Percentiles rank a stretch among this genome's conserved stretches.
These are phyloP conservation scores for Neodiprion lecontei DNA, from an alignment of 1,140 invertebrate genomes.

Conservation along the genomic window DNA sequence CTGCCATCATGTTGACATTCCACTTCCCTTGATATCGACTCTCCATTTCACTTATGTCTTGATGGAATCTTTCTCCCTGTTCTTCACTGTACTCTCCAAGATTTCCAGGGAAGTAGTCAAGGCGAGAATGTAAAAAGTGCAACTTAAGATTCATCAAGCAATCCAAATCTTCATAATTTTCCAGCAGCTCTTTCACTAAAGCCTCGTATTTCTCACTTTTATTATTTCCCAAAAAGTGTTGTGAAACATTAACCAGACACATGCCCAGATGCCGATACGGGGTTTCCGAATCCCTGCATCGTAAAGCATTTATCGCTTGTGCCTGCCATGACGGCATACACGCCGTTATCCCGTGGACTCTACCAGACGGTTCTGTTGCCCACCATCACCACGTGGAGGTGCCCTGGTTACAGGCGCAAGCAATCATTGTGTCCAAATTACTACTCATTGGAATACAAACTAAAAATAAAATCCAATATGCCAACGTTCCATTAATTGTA, in stretches of 20 bases:
- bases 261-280: slow-evolving; percentile 21
- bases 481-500: too few relatives aligned
- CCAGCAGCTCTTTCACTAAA: slow-evolving; percentile 19
- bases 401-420: slow-evolving; percentile 26
- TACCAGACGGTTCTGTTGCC: background rate
- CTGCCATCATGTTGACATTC: too few relatives aligned
- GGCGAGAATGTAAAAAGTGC: slow-evolving; percentile 12
- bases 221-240: slow-evolving; percentile 19
- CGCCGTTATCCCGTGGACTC: slow-evolving; percentile 25
- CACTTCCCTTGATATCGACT: too few relatives aligned
- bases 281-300: slow-evolving; percentile 13
- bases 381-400: slow-evolving; percentile 33
- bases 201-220: slow-evolving; percentile 20
- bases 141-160: background rate
- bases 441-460: too few relatives aligned
- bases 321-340: slow-evolving; percentile 32
- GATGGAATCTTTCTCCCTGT: background rate
- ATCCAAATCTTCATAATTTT: slow-evolving; percentile 13
- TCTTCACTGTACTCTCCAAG: slow-evolving; percentile 17
- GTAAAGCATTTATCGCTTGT: slow-evolving; percentile 22
- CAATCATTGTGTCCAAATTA: too few relatives aligned
- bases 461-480: too few relatives aligned
- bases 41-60: too few relatives aligned
- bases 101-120: slow-evolving; percentile 15
- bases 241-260: slow-evolving; percentile 19